phyloP scores from a whole-genome alignment of 2,113 vertebrate genomes.

The Lates calcarifer region DNA sequence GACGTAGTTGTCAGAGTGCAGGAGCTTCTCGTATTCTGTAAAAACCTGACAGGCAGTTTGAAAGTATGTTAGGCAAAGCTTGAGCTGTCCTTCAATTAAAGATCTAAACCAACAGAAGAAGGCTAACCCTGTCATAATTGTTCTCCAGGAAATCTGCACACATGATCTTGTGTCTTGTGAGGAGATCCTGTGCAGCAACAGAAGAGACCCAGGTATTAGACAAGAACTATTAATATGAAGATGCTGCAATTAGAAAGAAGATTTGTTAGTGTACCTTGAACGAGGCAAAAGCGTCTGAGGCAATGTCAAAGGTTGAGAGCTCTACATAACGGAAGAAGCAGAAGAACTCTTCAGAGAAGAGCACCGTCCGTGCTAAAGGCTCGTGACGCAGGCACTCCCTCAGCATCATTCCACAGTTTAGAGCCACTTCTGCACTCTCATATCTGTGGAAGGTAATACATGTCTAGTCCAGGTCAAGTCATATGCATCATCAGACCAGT shows the following conservation, averaged over 20 bases:
- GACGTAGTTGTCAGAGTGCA: constrained; percentile 97
- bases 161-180: constrained; percentile 96
- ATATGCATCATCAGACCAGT: not conserved
- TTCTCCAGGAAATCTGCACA: constrained; percentile 97
- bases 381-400: constrained; percentile 87
- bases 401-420: constrained; percentile 89
- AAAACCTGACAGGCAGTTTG: constrained; percentile 88
- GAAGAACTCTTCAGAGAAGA: constrained; percentile 86
- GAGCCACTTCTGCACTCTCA: constrained; percentile 85
- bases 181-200: constrained; percentile 88
- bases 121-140: constrained; percentile 94
- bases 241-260: not conserved
- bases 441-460: constrained; percentile 77
- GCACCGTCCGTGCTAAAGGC: constrained; percentile 84
- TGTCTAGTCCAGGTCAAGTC: constrained; percentile 15
- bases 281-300: constrained; percentile 88
- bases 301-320: constrained; percentile 88
- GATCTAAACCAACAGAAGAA: constrained; percentile 1
- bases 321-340: constrained; percentile 87
- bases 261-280: constrained; percentile 79
- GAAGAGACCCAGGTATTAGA: not conserved
- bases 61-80: not conserved
- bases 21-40: constrained; percentile 97
- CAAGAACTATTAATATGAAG: not conserved
- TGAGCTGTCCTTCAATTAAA: not conserved